Base-by-base conservation (phyloP, 2,888 invertebrate genomes). In the Mythimna lalbum region DNA sequence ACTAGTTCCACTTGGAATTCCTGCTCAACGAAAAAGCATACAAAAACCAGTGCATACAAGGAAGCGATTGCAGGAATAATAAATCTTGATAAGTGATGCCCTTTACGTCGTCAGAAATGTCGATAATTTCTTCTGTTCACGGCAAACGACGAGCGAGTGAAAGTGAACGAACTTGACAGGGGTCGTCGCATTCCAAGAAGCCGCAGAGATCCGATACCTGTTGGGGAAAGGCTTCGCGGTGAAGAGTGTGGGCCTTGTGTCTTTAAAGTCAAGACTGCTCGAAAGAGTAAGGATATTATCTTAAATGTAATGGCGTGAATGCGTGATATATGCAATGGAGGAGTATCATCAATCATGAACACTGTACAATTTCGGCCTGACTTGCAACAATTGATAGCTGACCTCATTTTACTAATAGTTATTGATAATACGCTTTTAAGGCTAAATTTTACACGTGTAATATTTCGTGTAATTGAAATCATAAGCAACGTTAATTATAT, bases 141-240 rank as follows among this genome's bases (percentile, higher is more conserved):
- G 81, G 76, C 39, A 60, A 77, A 33, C 68, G 39, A 73, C 63
- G 53, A 60, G 3, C 39, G 50, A 78, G 85, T 75, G 85, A 85
- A 85, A 84, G 85, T 83, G 69, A 71, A 69, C 52, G 78, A 56
- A 78, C 78, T 83, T 80, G 82, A 69, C 69, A 63, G 64, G 57
- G 65, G 23, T 55, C 56, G 63, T 17, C 49, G 56, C 63, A 67
- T 71, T 61, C 70, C 78, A 53, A 9, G 49, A 33, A 23, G 36
- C n/a, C 52, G 19, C 57, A 21, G 49, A 77, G 78, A 69, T 64
- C 47, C 23, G 55, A 52, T 47, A 69, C 60, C 47, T 23, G 52
- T 72, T 21, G 36, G 66, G 67, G 77, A 73, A 76, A 76, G 66
- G 72, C 65, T 66, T 68, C 31, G 39, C 31, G 49, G 31, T 57